Conservation (phyloP, 1,140 invertebrate genomes). For the Pachyrhynchus sulphureomaculatus region DNA sequence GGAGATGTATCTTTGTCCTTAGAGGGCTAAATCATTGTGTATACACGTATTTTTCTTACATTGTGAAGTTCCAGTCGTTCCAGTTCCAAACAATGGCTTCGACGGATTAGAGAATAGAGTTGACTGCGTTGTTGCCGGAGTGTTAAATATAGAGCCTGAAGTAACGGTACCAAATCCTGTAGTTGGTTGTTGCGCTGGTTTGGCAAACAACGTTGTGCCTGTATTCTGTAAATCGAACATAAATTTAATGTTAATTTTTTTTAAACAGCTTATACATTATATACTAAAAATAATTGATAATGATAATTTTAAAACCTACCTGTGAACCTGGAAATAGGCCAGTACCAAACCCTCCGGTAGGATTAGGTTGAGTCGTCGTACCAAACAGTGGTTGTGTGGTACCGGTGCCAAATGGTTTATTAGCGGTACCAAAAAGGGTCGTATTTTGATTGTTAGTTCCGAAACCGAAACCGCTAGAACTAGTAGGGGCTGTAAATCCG, state of each 20-base stretch:
- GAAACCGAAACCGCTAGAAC: constrained; percentile 41
- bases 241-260: too few species aligned
- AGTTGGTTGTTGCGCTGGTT: constrained; percentile 40
- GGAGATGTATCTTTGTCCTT: too few species aligned
- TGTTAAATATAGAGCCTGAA: constrained; percentile 37
- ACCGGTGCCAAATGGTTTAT: constrained; percentile 51
- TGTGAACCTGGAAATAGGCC: constrained; percentile 35
- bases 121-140: constrained; percentile 37
- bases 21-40: too few species aligned
- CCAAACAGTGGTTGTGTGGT: constrained; percentile 56
- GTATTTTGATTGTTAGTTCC: constrained; percentile 41
- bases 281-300: too few species aligned
- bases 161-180: constrained; percentile 32
- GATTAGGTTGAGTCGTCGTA: constrained; percentile 49
- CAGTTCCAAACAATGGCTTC: constrained; percentile 57
- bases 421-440: constrained; percentile 37
- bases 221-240: constrained; percentile 29
- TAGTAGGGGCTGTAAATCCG: constrained; percentile 48
- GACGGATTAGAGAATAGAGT: constrained; percentile 44
- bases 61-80: constrained; percentile 56
- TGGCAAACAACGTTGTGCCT: constrained; percentile 36
- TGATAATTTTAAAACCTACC: constrained; percentile 21
- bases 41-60: constrained; percentile 33
- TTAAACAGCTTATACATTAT: not conserved
- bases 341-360: constrained; percentile 35